These are phyloP conservation scores for Leptobrachium ailaonicum DNA, from an alignment of 2,113 vertebrate species.

Conservation along the genomic window DNA sequence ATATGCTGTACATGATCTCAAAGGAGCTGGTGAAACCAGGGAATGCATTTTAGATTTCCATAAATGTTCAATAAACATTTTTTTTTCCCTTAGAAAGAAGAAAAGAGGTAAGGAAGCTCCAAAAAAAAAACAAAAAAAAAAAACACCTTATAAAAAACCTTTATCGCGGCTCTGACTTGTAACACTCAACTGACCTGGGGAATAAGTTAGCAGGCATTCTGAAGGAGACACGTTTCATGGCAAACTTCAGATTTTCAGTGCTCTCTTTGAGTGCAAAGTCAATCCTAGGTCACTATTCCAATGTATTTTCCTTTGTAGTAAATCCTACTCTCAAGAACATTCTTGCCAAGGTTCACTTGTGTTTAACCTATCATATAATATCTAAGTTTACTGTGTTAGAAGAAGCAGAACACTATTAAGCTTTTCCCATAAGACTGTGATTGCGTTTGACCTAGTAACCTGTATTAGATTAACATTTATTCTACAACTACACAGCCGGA, in stretches of 20 bases:
- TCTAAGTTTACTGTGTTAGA: constrained; percentile 81
- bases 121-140: constrained; percentile 51
- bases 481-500: constrained; percentile 77
- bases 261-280: constrained; percentile 70
- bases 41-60: constrained; percentile 47
- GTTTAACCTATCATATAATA: constrained; percentile 86
- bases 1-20: constrained; percentile 54
- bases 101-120: constrained; percentile 52
- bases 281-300: constrained; percentile 75
- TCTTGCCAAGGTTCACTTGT: constrained; percentile 78
- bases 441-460: constrained; percentile 85
- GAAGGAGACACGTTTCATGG: constrained; percentile 64
- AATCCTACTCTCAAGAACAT: constrained; percentile 81
- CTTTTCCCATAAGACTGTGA: constrained; percentile 83
- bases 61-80: constrained; percentile 18
- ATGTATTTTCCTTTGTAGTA: constrained; percentile 76
- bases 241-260: constrained; percentile 58
- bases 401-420: constrained; percentile 82
- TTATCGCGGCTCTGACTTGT: constrained; percentile 55
- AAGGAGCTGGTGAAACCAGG: constrained; percentile 33
- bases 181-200: constrained; percentile 51
- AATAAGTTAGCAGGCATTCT: constrained; percentile 59
- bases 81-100: neutral
- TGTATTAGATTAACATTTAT: constrained; percentile 88
- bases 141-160: constrained; percentile 55